phyloP scores from a whole-genome alignment of 2,888 invertebrate genomes.

The Spilosoma lubricipeda region DNA sequence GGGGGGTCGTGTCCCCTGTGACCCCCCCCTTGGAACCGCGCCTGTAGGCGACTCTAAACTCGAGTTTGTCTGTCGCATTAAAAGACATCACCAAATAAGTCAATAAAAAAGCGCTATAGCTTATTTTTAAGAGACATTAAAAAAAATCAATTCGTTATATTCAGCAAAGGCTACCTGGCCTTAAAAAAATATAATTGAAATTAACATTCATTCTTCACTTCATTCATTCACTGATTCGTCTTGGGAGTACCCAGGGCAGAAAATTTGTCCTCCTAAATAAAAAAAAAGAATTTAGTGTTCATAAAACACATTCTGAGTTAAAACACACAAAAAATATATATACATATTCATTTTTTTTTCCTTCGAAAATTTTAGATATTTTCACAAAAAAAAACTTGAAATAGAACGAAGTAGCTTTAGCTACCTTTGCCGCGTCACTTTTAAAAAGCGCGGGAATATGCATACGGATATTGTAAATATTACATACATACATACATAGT shows the following conservation, averaged over 20 bases:
- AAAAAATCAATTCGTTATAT: not conserved
- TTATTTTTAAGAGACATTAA: not conserved
- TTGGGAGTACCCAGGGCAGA: not conserved
- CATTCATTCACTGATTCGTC: not conserved
- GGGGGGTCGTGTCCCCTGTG: too few relatives aligned
- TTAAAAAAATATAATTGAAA: not conserved
- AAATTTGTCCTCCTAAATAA: not conserved
- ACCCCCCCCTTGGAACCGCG: too few relatives aligned
- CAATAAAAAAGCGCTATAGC: not conserved
- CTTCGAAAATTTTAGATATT: not conserved
- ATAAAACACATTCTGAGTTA: not conserved
- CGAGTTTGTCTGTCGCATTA: not conserved
- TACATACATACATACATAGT: not conserved
- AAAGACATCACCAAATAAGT: not conserved
- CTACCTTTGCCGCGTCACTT: not conserved
- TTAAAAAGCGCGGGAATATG: slow-evolving; percentile 11
- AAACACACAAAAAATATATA: too few relatives aligned
- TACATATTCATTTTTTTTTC: too few relatives aligned
- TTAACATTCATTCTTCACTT: not conserved
- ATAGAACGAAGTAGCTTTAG: not conserved
- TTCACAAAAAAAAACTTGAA: not conserved
- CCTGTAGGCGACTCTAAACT: too few relatives aligned
- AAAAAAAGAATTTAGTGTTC: not conserved
- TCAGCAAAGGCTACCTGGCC: not conserved
- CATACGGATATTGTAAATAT: not conserved